These are phyloP conservation scores for Setipinna tenuifilis DNA, from an alignment of 2,797 vertebrate species.

Conservation along the genomic window DNA sequence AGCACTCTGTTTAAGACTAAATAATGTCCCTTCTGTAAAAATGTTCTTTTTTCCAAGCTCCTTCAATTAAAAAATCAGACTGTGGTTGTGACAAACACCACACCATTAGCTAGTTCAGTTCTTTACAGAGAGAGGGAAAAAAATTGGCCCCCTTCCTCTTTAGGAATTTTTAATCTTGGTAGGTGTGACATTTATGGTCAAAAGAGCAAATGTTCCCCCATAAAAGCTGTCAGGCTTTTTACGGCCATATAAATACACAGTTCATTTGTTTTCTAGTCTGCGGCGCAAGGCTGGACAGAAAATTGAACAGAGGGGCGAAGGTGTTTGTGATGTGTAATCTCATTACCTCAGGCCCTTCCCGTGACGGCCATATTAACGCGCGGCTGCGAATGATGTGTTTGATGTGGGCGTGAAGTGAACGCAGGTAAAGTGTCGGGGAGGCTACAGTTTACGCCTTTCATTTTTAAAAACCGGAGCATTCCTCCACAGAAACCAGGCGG, in stretches of 20 bases:
- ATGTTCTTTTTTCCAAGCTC: background rate
- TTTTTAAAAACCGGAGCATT: conserved; percentile 8
- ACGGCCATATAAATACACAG: conserved; percentile 66
- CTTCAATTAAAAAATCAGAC: conserved; percentile 13
- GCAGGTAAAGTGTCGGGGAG: conserved; percentile 38
- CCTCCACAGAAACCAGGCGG: background rate
- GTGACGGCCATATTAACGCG: conserved; percentile 63
- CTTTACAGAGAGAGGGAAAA: conserved; percentile 48
- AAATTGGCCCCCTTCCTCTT: conserved; percentile 43
- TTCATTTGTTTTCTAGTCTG: conserved; percentile 63
- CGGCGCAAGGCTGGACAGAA: conserved; percentile 49
- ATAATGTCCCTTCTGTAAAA: background rate
- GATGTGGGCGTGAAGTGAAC: conserved; percentile 59
- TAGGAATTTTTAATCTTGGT: conserved; percentile 73
- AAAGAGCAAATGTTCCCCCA: conserved; percentile 57
- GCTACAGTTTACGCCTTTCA: conserved; percentile 35
- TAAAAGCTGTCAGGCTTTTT: conserved; percentile 61
- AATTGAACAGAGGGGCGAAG: conserved; percentile 51
- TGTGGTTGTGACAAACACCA: conserved; percentile 4
- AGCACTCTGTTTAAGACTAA: background rate
- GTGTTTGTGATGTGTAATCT: conserved; percentile 64
- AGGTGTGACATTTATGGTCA: conserved; percentile 73
- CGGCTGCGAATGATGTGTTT: conserved; percentile 58
- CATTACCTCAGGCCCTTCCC: conserved; percentile 55
- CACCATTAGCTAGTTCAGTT: background rate